Evolutionary conservation across 2,797 vertebrate species (phyloP), one percentile per base, ranked within the genome.

Genomic region (Muraenolepis orangiensis): DNA sequence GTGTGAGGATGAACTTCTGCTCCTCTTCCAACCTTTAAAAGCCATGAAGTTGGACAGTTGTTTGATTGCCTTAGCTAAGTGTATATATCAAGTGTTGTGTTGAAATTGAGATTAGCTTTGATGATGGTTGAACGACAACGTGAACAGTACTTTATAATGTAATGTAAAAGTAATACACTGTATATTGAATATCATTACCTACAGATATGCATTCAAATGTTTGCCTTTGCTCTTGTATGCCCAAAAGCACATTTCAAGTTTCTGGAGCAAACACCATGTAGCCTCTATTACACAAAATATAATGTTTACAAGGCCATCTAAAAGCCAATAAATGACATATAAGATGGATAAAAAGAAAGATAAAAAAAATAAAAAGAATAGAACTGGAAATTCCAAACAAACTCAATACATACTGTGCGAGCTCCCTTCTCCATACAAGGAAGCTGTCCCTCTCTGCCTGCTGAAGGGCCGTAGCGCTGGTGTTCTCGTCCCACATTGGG

Each of bases 1-100:
- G 98, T 0, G 98, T 99, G 70, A 99, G 79, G 88, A 98, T 94
- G 74, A 99, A 90, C 76, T 97, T 96, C 74, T 97, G 94, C 36
- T 98, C 95, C 89, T 99, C 98, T 85, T 99, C 98, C 23, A 99
- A 87, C 71, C 98, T 99, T 77, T 79, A 74, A 23, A 71, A 57
- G 70, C 0, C 11, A 81, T 1, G 1, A 34, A 72, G 32, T 61
- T 29, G 23, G 67, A 74, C 51, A 11, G 1, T 57, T 57, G 51
- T 57, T 30, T 30, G 29, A 8, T 30, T 28, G 64, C n/a, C 26
- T 66, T 14, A 66, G 26, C 29, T 18, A 28, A 66, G 23, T 23
- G n/a, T 11, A 66, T n/a, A n/a, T n/a, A n/a, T n/a, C n/a, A n/a
- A n/a, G n/a, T n/a, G n/a, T 66, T 51, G 42, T 51, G 20, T 51